phyloP scores from a whole-genome alignment of 2,797 vertebrate genomes.

The Hypotaenidia philippensis region DNA sequence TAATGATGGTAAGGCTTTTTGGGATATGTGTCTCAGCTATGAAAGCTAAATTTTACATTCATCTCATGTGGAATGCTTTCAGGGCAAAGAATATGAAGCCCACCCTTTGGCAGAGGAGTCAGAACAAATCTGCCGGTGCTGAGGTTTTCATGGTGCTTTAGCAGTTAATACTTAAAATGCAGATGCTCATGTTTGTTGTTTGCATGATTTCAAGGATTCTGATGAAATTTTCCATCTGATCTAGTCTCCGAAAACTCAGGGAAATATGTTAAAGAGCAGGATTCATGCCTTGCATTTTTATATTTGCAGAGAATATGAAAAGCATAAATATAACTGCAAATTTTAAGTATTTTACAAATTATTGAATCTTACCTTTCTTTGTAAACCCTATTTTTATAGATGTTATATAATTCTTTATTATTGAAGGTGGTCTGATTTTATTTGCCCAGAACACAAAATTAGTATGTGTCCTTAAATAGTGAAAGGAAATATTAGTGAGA shows the following conservation, averaged over 20 bases:
- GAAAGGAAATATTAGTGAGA: background rate
- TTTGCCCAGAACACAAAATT: background rate
- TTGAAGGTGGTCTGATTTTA: background rate
- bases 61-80: background rate
- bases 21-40: background rate
- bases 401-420: background rate
- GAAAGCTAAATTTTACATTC: constrained; percentile 15
- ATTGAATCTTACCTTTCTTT: background rate
- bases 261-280: constrained; percentile 5
- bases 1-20: background rate
- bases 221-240: constrained; percentile 46
- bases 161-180: constrained; percentile 51
- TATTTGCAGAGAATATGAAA: background rate
- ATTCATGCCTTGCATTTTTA: background rate
- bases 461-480: background rate
- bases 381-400: background rate
- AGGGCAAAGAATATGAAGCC: background rate
- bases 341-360: background rate
- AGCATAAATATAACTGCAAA: background rate
- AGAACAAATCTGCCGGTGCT: background rate
- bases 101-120: background rate
- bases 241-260: constrained; percentile 1
- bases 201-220: constrained; percentile 43
- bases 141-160: constrained; percentile 29
- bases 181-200: constrained; percentile 14